Evolutionary conservation across 2,888 invertebrate species (phyloP).

Genomic region (Aquatica leii): DNA sequence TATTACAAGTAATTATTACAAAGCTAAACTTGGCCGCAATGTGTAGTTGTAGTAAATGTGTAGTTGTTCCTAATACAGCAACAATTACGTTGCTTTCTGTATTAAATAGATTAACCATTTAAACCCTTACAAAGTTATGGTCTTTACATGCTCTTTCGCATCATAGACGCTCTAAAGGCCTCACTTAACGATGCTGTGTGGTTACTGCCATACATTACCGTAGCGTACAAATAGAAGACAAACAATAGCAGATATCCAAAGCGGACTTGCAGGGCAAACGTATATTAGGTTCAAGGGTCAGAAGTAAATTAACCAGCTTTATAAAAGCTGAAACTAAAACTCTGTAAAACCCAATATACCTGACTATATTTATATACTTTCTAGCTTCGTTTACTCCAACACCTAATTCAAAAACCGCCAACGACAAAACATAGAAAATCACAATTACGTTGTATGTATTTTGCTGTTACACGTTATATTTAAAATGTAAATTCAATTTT

Average conservation of each 20-base stretch:
- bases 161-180: constrained; percentile 26
- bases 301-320: constrained; percentile 33
- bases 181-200: constrained; percentile 25
- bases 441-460: not conserved
- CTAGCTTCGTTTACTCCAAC: constrained; percentile 8
- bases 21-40: constrained; percentile 37
- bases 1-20: constrained; percentile 34
- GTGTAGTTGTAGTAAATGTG: constrained; percentile 37
- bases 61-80: constrained; percentile 33
- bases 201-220: constrained; percentile 17
- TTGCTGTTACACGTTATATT: not conserved
- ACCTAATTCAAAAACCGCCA: not conserved
- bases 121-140: constrained; percentile 30
- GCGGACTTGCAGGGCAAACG: constrained; percentile 24
- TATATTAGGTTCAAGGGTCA: constrained; percentile 28
- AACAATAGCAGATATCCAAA: constrained; percentile 28
- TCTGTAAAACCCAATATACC: constrained; percentile 18
- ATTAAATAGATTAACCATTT: constrained; percentile 37
- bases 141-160: constrained; percentile 33
- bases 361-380: constrained; percentile 7
- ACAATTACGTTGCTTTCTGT: constrained; percentile 32
- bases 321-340: constrained; percentile 25
- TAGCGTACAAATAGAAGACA: constrained; percentile 26
- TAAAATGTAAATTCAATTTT: not conserved
- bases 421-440: not conserved